A percentile compares a stretch with the other conserved stretches of the same genome.
phyloP scores from a whole-genome alignment of 2,888 invertebrate genomes.

The Stenchaetothrips biformis region DNA sequence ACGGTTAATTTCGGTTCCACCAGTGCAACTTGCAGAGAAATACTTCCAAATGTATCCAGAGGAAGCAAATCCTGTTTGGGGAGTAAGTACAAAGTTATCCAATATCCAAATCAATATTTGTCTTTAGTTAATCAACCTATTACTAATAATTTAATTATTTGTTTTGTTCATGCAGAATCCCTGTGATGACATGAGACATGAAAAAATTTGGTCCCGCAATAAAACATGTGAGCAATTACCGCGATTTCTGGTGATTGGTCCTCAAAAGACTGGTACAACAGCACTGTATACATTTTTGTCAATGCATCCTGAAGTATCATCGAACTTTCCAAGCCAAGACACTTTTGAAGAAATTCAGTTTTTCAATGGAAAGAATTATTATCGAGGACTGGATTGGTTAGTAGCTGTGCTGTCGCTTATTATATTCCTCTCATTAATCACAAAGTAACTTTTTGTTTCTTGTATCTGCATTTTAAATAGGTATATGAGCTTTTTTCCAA shows the following conservation, averaged over 20 bases:
- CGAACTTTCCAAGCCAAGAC: slow-evolving; percentile 82
- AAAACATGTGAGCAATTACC: slow-evolving; percentile 92
- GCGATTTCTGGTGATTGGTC: slow-evolving; percentile 92
- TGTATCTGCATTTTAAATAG: slow-evolving; percentile 48
- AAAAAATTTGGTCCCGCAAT: slow-evolving; percentile 89
- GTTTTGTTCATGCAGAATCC: slow-evolving; percentile 66
- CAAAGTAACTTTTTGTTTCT: slow-evolving; percentile 28
- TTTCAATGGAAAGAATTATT: slow-evolving; percentile 96
- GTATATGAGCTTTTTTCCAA: slow-evolving; percentile 86
- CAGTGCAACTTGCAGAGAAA: slow-evolving; percentile 82
- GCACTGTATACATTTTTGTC: slow-evolving; percentile 94
- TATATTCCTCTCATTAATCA: slow-evolving; percentile 2
- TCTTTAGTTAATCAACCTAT: background rate
- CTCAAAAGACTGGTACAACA: slow-evolving; percentile 98
- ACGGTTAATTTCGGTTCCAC: slow-evolving; percentile 79
- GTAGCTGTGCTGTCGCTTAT: slow-evolving; percentile 43
- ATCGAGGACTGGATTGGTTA: slow-evolving; percentile 94
- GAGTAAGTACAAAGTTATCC: slow-evolving; percentile 57
- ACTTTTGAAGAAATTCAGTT: slow-evolving; percentile 99
- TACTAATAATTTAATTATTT: slow-evolving; percentile 28
- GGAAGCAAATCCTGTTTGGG: slow-evolving; percentile 95
- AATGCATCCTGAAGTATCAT: slow-evolving; percentile 86
- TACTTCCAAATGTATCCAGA: slow-evolving; percentile 94
- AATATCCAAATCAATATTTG: background rate
- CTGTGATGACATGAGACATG: slow-evolving; percentile 87